phyloP scores from a whole-genome alignment of 2,888 invertebrate genomes.

The Orthosia cruda region DNA sequence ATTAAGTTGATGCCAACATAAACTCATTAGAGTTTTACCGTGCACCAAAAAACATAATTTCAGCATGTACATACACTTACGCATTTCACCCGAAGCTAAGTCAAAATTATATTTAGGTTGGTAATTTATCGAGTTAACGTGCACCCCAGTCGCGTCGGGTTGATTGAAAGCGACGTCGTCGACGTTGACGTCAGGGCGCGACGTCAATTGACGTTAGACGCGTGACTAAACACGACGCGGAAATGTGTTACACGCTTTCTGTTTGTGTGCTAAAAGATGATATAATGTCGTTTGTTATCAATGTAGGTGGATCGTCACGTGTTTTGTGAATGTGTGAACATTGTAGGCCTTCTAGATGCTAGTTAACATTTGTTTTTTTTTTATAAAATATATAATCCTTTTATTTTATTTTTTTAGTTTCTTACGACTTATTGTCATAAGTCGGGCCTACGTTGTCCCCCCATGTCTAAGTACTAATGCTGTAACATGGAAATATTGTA shows the following conservation, averaged over 20 bases:
- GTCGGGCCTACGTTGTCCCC: no score
- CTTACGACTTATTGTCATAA: no score
- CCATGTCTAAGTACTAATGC: no score
- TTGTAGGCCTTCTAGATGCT: no score
- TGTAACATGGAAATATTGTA: no score
- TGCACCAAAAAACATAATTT: no score
- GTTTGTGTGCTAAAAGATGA: conserved; percentile 4
- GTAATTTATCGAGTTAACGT: conserved; percentile 43
- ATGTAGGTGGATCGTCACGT: not conserved
- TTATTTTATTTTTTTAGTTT: no score
- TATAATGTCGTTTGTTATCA: conserved; percentile 1
- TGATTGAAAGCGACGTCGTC: conserved; percentile 51
- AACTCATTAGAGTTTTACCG: no score
- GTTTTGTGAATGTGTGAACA: no score
- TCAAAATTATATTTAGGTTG: conserved; percentile 36
- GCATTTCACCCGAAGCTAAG: not conserved
- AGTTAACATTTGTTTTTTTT: no score
- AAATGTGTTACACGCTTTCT: conserved; percentile 30
- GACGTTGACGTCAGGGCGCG: not conserved
- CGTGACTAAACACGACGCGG: conserved; percentile 25
- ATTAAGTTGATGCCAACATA: no score
- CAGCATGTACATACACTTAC: not conserved
- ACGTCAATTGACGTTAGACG: conserved; percentile 43
- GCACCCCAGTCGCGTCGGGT: conserved; percentile 33
- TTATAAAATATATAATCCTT: no score